Base-by-base conservation (phyloP, 2,888 invertebrate species). In the Drosophila tanythrix region DNA sequence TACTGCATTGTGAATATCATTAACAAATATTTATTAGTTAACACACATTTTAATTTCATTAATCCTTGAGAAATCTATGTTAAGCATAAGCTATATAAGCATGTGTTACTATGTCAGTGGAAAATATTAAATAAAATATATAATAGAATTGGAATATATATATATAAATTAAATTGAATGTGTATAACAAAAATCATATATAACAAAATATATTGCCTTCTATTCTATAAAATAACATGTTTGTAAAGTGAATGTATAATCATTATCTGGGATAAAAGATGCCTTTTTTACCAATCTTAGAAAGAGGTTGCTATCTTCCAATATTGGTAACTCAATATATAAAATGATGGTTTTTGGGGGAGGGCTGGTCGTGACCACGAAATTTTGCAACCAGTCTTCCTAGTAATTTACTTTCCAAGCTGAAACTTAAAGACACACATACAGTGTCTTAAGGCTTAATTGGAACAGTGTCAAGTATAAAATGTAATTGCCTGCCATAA, bases 1-100 rank as follows among this genome's bases (percentile, higher is more conserved):
- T 25, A 31, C 48, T 56, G 52, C 63, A 64, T 82, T 85, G 83
- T 88, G 83, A 77, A 79, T 73, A 65, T 69, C 71, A 82, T 82
- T 33, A 64, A 53, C 15, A 59, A 51, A 52, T 56, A 74, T 48
- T 61, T 59, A 72, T 71, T 52, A 80, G 61, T 59, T 72, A 70
- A 79, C 56, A 62, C 62, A 55, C 60, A 38, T 36, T 25, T 57
- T 43, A 57, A 43, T 36, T 40, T 53, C 21, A 48, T 50, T 52
- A 31, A 46, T 59, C n/a, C 31, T 48, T 59, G 73, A 68, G 55
- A 40, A 59, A 68, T 50, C 43, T 46, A 62, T 25, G 52, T 74
- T 74, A 63, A 64, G 46, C 43, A 52, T 66, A 69, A 64, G 58
- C 57, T 66, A 57, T 48, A 70, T 60, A 72, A 53, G 71, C 65